Evolutionary conservation across 2,888 invertebrate genomes (phyloP).

Genomic region (Merodon equestris): DNA sequence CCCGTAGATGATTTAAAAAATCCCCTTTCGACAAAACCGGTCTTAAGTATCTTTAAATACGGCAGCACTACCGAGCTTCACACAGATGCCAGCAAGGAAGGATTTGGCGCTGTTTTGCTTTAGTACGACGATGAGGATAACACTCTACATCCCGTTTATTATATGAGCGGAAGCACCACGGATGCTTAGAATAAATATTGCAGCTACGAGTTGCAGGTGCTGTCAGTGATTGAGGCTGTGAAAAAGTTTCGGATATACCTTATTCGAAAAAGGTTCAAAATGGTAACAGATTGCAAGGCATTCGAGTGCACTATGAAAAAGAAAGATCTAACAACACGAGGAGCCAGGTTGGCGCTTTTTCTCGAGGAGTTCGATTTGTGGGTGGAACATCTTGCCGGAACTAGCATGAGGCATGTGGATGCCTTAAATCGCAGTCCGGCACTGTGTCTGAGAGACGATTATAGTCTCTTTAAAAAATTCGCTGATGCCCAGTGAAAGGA

Average conservation of each 20-base stretch:
- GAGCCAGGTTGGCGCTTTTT: constrained; percentile 67
- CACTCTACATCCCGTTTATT: constrained; percentile 20
- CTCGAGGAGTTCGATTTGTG: constrained; percentile 65
- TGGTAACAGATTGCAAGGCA: constrained; percentile 61
- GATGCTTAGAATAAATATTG: constrained; percentile 18
- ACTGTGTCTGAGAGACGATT: neutral
- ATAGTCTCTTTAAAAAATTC: neutral
- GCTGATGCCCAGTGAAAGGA: constrained; percentile 1
- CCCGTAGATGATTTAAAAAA: constrained; percentile 21
- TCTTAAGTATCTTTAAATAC: constrained; percentile 23
- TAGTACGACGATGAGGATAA: constrained; percentile 17
- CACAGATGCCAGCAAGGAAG: constrained; percentile 25
- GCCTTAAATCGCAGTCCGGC: constrained; percentile 65
- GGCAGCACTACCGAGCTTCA: constrained; percentile 19
- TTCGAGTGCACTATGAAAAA: constrained; percentile 55
- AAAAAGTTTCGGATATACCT: constrained; percentile 66
- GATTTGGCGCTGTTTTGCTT: constrained; percentile 25
- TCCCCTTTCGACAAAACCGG: constrained; percentile 29
- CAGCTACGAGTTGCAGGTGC: constrained; percentile 28
- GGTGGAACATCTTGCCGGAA: constrained; percentile 65
- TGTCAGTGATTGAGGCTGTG: constrained; percentile 24
- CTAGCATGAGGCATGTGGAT: constrained; percentile 67
- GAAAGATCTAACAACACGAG: constrained; percentile 51
- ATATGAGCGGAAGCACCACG: constrained; percentile 29
- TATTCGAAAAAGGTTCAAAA: constrained; percentile 59